Evolutionary conservation across 2,113 vertebrate species (phyloP), one percentile per base, ranked within the genome.

Genomic region (Toxotes jaculatrix): DNA sequence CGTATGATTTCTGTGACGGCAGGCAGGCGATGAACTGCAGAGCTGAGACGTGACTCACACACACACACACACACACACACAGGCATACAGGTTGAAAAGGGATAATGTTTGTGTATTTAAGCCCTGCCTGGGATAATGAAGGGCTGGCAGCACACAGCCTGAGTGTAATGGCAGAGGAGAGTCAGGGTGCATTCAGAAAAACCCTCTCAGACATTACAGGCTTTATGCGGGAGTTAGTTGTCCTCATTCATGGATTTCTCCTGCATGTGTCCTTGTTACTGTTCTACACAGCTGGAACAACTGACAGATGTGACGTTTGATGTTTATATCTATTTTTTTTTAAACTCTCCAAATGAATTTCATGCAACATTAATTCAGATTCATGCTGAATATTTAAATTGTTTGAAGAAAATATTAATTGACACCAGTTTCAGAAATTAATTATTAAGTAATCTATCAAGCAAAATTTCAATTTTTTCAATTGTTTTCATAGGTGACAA

Each of bases 191-290:
- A 75, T 83, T 87, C 67, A 79, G 75, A 83, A 87, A 74, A 88
- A 55, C n/a, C 47, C 78, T 68, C 70, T 55, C 51, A 14, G 21
- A 60, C 53, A 61, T 76, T n/a, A 64, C 38, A 62, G 72, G 61
- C 55, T 78, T 74, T 6, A 16, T 27, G 77, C 16, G 64, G 4
- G 75, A 73, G 36, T 11, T 4, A 31, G 38, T 53, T 31, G n/a
- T 9, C 79, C 27, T 87, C 78, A 86, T 83, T 91, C 80, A 90
- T 60, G n/a, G 62, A 80, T 82, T 74, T 27, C 40, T 79, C 13
- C 66, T 76, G 27, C 55, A 7, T 40, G 34, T 27, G 42, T 73
- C 56, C 34, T 67, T 6, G 1, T 61, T 60, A 1, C 40, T 32
- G 56, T 27, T 23, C 51, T 2, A 43, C 47, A 51, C 49, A 51